Conservation (phyloP, 1,140 invertebrate genomes). For the Sycophila sp. region DNA sequence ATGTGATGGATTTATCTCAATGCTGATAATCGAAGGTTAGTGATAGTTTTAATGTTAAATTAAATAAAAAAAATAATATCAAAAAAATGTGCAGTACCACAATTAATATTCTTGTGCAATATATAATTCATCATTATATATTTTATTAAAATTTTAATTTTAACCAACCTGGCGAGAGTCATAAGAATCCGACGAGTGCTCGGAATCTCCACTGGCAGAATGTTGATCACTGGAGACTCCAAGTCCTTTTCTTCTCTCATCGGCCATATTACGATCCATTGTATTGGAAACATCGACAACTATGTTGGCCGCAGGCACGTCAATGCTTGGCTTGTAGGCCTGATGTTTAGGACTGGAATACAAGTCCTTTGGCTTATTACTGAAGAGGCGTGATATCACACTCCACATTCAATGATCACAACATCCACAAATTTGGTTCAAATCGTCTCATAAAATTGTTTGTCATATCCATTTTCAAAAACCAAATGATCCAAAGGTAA, state of each 20-base stretch:
- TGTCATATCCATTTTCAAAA: conserved; percentile 14
- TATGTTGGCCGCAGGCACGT: conserved; percentile 53
- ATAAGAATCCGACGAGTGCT: conserved; percentile 56
- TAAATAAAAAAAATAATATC: no score
- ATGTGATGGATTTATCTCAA: no score
- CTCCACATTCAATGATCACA: conserved; percentile 62
- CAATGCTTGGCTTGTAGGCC: conserved; percentile 46
- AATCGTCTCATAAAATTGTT: neutral
- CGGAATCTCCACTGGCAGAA: conserved; percentile 50
- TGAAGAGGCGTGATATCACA: conserved; percentile 62
- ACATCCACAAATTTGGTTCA: conserved; percentile 29
- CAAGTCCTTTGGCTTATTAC: conserved; percentile 53
- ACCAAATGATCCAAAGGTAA: neutral
- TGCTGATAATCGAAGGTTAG: no score
- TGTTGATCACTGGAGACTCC: conserved; percentile 47
- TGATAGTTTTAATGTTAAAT: no score
- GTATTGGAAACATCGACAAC: conserved; percentile 65
- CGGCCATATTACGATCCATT: conserved; percentile 64
- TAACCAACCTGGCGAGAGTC: conserved; percentile 58
- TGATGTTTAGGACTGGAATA: conserved; percentile 46
- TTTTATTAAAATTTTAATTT: conserved; percentile 3
- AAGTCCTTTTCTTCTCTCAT: conserved; percentile 58
- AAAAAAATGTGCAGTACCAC: no score
- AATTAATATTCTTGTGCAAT: no score
- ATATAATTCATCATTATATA: no score